phyloP scores from a whole-genome alignment of 2,888 invertebrate genomes.

The Cerceris rybyensis region DNA sequence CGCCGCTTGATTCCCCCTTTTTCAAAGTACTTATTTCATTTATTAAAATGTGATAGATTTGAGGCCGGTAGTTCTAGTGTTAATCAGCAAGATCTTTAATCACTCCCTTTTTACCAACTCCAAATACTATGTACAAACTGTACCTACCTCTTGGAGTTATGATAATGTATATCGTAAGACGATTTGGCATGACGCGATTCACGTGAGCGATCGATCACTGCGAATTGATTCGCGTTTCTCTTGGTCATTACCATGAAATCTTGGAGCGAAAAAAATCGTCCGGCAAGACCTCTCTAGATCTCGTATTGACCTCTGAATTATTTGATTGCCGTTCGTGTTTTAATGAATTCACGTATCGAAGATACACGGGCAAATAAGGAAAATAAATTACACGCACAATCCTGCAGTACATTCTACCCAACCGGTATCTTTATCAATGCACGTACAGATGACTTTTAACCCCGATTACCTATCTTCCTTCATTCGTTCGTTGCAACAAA shows the following conservation, averaged over 20 bases:
- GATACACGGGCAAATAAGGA: background rate
- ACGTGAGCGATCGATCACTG: background rate
- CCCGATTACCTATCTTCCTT: conserved; percentile 35
- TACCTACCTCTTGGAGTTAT: too few species aligned
- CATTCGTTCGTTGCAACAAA: conserved; percentile 21
- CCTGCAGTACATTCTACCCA: background rate
- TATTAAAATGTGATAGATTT: too few species aligned
- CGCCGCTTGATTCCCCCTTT: too few species aligned
- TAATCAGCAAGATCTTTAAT: too few species aligned
- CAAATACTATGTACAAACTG: too few species aligned
- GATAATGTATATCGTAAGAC: background rate
- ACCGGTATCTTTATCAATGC: conserved; percentile 36
- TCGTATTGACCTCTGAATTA: conserved; percentile 32
- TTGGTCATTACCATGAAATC: background rate
- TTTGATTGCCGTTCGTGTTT: conserved; percentile 7
- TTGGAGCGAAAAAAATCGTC: conserved; percentile 4
- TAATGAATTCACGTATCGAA: conserved; percentile 7
- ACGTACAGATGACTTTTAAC: conserved; percentile 17
- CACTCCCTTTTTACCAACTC: too few species aligned
- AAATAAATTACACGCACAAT: conserved; percentile 18
- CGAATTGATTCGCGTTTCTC: background rate
- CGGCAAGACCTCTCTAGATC: conserved; percentile 20
- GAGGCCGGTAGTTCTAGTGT: too few species aligned
- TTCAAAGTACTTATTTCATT: too few species aligned
- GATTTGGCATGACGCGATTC: background rate